Conservation (phyloP, 2,888 invertebrate species). For the Mayetiola destructor region DNA sequence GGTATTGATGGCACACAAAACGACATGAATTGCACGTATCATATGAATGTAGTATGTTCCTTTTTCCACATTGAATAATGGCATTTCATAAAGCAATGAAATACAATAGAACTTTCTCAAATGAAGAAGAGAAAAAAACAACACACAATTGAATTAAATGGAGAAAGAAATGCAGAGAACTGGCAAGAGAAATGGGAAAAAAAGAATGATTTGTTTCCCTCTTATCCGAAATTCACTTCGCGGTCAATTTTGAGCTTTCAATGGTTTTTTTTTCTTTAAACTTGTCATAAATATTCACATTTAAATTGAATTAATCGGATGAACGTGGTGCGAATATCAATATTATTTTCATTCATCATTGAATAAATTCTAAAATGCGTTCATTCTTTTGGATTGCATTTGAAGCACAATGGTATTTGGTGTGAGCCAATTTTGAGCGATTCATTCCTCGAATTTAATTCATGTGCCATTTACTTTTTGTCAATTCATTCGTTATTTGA, state of each 20-base stretch:
- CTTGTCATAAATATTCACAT: constrained; percentile 1
- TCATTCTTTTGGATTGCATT: no score
- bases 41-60: no score
- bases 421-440: no score
- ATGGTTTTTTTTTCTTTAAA: not conserved
- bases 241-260: not conserved
- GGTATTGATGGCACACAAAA: not conserved
- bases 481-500: no score
- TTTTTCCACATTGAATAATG: constrained; percentile 3
- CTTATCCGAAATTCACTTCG: not conserved
- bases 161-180: not conserved
- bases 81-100: constrained; percentile 5
- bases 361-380: no score
- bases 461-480: no score
- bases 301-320: constrained; percentile 5
- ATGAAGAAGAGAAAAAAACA: not conserved
- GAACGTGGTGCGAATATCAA: not conserved
- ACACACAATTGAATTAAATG: not conserved
- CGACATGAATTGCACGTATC: no score
- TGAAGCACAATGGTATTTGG: no score
- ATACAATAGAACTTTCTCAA: constrained; percentile 9
- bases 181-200: not conserved
- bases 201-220: not conserved
- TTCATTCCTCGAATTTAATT: no score
- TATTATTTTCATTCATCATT: not conserved